Base-by-base conservation (phyloP, 2,797 vertebrate genomes). In the Galagoides demidoff region DNA sequence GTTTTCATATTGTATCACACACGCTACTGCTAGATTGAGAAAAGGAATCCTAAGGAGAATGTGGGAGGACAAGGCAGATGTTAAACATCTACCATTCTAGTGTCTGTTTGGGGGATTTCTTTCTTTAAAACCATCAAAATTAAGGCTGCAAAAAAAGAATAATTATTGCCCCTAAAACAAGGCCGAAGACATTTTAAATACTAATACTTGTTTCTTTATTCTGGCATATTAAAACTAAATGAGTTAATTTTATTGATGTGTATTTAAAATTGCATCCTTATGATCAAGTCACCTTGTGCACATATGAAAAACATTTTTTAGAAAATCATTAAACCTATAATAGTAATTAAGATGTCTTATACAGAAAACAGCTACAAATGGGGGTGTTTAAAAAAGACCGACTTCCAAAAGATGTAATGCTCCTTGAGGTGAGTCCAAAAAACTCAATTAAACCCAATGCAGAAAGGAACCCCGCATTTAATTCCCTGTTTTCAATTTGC, bases 401-500 rank as follows among this genome's bases (percentile, higher is more conserved):
- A 78, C 71, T 95, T 95, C 77, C 14, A 81, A 95, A 95, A 94
- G 89, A 77, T 79, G 22, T 81, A 59, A 68, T 93, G 16, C 61
- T 86, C 64, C 76, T 89, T 78, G 52, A 87, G 31, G 11, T 81
- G 92, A 83, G 79, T 96, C 78, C 92, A 70, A 14, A 94, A 37
- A 96, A 74, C 25, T 55, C 66, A 39, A 19, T 78, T 66, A 22
- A 83, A 92, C 23, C 63, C 92, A 88, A 95, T 59, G 20, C 88
- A 59, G 63, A 90, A 73, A 83, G 64, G 55, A 90, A 78, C 45
- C 27, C 63, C 34, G 23, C 74, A 89, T 91, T 45, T 93, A 97
- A 95, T 97, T 94, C 87, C 90, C 88, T 59, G 77, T 81, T 95
- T 94, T 89, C 92, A 92, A 96, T 96, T 97, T 76, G 88, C 95